A percentile compares a stretch with the other conserved stretches of the same genome.
Conservation (phyloP, 2,888 invertebrate species). For the Mythimna lalbum region DNA sequence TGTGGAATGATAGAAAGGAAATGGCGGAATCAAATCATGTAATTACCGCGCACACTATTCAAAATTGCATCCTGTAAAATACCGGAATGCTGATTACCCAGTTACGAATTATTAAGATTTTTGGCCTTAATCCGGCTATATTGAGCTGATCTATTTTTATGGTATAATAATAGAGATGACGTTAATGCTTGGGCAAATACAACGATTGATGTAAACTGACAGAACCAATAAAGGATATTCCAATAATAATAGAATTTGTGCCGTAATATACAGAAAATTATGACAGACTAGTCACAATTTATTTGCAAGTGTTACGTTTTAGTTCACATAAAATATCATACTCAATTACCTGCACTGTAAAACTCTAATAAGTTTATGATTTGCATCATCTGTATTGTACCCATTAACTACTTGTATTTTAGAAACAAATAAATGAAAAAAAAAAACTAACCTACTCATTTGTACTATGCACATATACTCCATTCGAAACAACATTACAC, state of each 20-base stretch:
- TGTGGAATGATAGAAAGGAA: too few relatives aligned
- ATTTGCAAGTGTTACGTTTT: background rate
- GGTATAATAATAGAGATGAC: background rate
- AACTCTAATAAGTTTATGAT: too few relatives aligned
- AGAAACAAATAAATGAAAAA: too few relatives aligned
- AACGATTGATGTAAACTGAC: slow-evolving; percentile 11
- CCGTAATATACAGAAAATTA: slow-evolving; percentile 5
- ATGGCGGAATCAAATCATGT: too few relatives aligned
- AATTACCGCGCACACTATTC: too few relatives aligned
- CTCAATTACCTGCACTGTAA: too few relatives aligned
- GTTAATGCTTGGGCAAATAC: background rate
- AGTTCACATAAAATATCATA: background rate
- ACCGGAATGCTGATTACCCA: background rate
- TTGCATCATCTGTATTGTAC: too few relatives aligned
- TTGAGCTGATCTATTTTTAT: background rate
- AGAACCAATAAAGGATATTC: slow-evolving; percentile 18
- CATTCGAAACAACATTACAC: too few relatives aligned
- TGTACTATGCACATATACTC: too few relatives aligned
- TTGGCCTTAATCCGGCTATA: background rate
- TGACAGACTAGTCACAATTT: background rate
- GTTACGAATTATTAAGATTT: background rate
- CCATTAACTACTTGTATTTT: too few relatives aligned
- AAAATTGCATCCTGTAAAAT: too few relatives aligned
- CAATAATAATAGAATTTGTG: background rate
- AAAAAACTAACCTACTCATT: too few relatives aligned